Evolutionary conservation across 2,888 invertebrate genomes (phyloP), one percentile per base, ranked within the genome.

Genomic region (Lapara coniferarum): DNA sequence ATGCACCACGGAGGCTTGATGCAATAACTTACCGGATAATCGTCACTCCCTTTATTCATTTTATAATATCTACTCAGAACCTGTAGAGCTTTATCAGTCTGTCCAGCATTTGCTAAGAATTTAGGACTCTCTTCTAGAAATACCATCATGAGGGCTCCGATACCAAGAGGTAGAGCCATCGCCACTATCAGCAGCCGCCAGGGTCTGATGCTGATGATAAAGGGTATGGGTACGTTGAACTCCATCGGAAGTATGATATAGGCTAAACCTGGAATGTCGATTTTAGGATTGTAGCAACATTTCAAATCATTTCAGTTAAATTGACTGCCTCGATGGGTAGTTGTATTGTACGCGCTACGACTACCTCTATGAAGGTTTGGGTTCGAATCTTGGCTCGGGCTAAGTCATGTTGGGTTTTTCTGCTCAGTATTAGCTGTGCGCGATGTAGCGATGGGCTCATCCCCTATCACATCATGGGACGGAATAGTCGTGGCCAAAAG

Each of bases 71-170:
- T 77, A 66, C 69, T 77, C 70, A 91, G 72, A 8, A 89, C 83
- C 3, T 81, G 75, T 67, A 97, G 75, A 0, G 97, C 96, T 73
- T 94, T 90, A 0, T 92, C 88, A 4, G 88, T 85, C 69, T 94
- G 87, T 0, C 96, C 95, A 73, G 94, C 95, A 30, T 95, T 94
- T 10, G 96, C 92, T 69, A 96, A 88, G 81, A 95, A 97, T 83
- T 96, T 96, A 0, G 97, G 97, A 76, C 96, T 97, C 83, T 97
- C 97, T 0, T 97, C 95, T 49, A 96, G 88, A 57, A 85, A 89
- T 0, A 91, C 81, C 52, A 96, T 85, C 69, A 95, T 89, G 0
- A 95, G 12, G 0, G 95, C 95, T 58, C 96, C 95, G 0, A 95
- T 52, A 0, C 86, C 89, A 3, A 89, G 69, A 0, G 87, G 86